Conservation (phyloP, 2,113 vertebrate species). For the Ciconia maguari region DNA sequence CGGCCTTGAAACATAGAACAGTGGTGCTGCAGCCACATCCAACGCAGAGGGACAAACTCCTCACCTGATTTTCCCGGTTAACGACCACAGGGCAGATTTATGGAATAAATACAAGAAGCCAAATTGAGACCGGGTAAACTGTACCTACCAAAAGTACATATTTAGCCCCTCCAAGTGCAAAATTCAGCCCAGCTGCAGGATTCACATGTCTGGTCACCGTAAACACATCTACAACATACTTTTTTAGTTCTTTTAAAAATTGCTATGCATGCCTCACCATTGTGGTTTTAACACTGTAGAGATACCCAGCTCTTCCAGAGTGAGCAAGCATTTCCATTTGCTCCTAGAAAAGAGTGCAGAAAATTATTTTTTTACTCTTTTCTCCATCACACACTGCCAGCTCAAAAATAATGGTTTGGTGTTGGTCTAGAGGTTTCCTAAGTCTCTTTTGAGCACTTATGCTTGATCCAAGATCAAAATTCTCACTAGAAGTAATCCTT, state of each 20-base stretch:
- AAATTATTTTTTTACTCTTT: background rate
- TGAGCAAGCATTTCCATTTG: accelerated
- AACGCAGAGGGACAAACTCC: background rate
- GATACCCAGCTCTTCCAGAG: background rate
- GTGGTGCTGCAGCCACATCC: accelerated
- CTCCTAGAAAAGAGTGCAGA: background rate
- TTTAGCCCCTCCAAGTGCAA: background rate
- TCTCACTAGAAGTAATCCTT: background rate
- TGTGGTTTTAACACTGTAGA: background rate
- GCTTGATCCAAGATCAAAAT: background rate
- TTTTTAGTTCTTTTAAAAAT: background rate
- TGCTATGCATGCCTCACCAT: background rate
- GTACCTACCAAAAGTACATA: background rate
- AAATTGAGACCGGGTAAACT: accelerated
- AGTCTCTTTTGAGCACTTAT: background rate
- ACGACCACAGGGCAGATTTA: background rate
- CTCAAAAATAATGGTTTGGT: background rate
- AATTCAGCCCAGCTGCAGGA: background rate
- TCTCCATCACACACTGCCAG: background rate
- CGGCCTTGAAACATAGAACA: background rate
- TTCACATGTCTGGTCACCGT: accelerated
- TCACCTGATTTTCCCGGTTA: background rate
- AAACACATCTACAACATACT: background rate
- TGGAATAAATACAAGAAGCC: no score
- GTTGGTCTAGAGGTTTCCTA: background rate